Base-by-base conservation (phyloP, 1,140 invertebrate genomes). In the Drosophila bipectinata region DNA sequence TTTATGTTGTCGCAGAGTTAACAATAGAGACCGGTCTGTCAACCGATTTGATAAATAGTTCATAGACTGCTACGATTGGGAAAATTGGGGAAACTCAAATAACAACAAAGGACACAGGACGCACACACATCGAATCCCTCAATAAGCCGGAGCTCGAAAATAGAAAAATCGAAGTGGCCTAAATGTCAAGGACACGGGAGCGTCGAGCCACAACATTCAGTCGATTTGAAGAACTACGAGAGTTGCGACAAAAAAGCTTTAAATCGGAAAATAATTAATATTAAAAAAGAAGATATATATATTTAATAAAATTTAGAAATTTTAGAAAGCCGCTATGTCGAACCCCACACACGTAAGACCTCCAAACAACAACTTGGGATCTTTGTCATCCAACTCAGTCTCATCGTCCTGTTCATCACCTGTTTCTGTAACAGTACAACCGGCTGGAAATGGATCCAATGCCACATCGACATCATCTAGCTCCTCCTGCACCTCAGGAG, bases 121-220 rank as follows among this genome's bases (percentile, higher is more conserved):
- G 24, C 24, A 53, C 39, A 44, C 39, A 18, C 41, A 44, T 18
- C n/a, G 41, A 44, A 37, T 37, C 34, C 28, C 7, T 3, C 6
- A 37, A 37, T 12, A 37, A n/a, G n/a, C 9, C 32, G 21, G 7
- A 54, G 53, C 10, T 32, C 9, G 37, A 12, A 53, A 30, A 41
- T 68, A 59, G 58, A 82, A 87, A 85, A 82, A 84, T 84, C 80
- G 82, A 82, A 87, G 57, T 62, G 61, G 51, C 63, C 66, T 72
- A 75, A 87, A 87, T 87, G 82, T 87, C 82, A 87, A 87, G 82
- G 82, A 79, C 82, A 78, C 71, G 41, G 34, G 44, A 67, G 54
- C 62, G 48, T 59, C 47, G 34, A 4, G 45, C 24, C 53, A 81
- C 53, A 82, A 74, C 59, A 74, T 15, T 15, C 15, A 60, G 34